Conservation (phyloP, 2,113 vertebrate genomes). For the Danionella cerebrum region DNA sequence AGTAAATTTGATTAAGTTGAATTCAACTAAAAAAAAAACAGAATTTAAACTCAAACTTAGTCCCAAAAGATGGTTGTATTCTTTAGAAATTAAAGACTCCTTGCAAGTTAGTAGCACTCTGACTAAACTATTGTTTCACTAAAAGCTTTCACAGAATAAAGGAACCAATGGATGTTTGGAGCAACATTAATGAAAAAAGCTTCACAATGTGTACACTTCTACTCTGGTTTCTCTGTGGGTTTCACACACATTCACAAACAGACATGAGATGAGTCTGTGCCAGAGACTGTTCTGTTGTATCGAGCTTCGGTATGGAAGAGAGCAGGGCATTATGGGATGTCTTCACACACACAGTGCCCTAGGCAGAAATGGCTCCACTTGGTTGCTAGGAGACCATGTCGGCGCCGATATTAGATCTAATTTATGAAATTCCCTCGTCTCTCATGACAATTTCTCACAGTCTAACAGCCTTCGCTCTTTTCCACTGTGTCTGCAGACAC, state of each 20-base stretch:
- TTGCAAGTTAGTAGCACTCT: too few species aligned
- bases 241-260: neutral
- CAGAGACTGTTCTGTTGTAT: neutral
- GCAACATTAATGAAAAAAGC: too few species aligned
- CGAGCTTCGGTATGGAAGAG: conserved; percentile 26
- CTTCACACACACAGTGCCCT: conserved; percentile 57
- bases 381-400: conserved; percentile 69
- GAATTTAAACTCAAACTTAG: too few species aligned
- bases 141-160: too few species aligned
- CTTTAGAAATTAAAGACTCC: too few species aligned
- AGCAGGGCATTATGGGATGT: conserved; percentile 33
- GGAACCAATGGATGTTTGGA: too few species aligned
- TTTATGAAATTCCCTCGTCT: conserved; percentile 64
- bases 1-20: too few species aligned
- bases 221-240: neutral
- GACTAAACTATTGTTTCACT: too few species aligned
- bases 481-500: conserved; percentile 14
- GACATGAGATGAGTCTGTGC: conserved; percentile 1
- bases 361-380: conserved; percentile 54
- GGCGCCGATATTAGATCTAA: conserved; percentile 62
- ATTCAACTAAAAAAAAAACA: too few species aligned
- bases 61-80: too few species aligned
- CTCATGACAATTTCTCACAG: conserved; percentile 42
- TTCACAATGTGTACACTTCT: too few species aligned
- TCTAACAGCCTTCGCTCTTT: conserved; percentile 17